These are phyloP conservation scores for Nasonia longicornis DNA, from an alignment of 1,140 invertebrate species.

Conservation along the genomic window DNA sequence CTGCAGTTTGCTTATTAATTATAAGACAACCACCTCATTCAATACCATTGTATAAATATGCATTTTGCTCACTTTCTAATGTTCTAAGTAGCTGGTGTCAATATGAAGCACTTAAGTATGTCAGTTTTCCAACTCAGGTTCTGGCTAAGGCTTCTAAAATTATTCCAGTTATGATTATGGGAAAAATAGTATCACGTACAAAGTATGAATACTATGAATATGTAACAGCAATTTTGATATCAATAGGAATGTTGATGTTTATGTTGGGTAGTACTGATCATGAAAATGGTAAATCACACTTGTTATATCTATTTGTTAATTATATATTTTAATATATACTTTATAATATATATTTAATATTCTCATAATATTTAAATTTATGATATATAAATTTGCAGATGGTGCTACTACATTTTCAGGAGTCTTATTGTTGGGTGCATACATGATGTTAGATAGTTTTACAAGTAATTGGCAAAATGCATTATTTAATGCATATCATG, in stretches of 20 bases:
- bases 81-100: constrained; percentile 99
- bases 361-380: neutral
- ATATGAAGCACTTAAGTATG: constrained; percentile 98
- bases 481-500: constrained; percentile 86
- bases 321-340: constrained; percentile 1
- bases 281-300: constrained; percentile 64
- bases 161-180: constrained; percentile 99
- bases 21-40: constrained; percentile 78
- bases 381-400: constrained; percentile 57
- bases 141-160: constrained; percentile 94
- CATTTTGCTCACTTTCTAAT: constrained; percentile 96
- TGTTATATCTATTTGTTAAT: neutral
- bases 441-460: constrained; percentile 97
- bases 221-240: constrained; percentile 89
- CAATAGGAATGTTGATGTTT: constrained; percentile 92
- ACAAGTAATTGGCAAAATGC: constrained; percentile 98
- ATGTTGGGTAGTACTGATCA: constrained; percentile 78
- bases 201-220: constrained; percentile 96
- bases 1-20: constrained; percentile 74
- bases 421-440: constrained; percentile 86
- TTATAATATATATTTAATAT: neutral
- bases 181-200: constrained; percentile 89
- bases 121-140: constrained; percentile 97
- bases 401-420: constrained; percentile 88
- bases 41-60: constrained; percentile 95